Evolutionary conservation across 1,140 invertebrate species (phyloP).

Genomic region (Xylocopa sonorina): DNA sequence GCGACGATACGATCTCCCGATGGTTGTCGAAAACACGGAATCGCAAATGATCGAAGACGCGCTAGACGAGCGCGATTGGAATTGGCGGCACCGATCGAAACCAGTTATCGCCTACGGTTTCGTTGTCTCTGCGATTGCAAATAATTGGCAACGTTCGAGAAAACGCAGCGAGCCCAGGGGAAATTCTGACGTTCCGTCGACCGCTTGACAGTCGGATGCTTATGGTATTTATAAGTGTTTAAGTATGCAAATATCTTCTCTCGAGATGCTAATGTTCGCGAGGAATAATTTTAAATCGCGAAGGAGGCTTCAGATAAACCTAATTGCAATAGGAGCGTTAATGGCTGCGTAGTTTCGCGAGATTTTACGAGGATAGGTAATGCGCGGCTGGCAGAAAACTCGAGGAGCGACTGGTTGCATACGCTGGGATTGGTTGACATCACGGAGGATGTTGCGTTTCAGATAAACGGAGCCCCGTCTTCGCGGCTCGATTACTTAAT

Average conservation of each 20-base stretch:
- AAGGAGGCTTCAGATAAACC: neutral
- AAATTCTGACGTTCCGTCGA: neutral
- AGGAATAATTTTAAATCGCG: neutral
- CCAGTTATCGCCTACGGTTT: neutral
- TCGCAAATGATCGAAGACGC: slow-evolving; percentile 38
- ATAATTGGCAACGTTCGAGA: no score
- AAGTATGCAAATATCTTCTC: neutral
- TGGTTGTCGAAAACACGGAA: slow-evolving; percentile 25
- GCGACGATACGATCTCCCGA: slow-evolving; percentile 12
- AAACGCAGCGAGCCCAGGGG: neutral
- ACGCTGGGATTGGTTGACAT: neutral
- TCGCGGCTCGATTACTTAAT: slow-evolving; percentile 36
- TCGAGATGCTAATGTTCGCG: neutral
- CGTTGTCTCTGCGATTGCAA: neutral
- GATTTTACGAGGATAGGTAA: neutral
- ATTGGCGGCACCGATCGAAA: neutral
- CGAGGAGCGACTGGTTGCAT: neutral
- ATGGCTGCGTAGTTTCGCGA: neutral
- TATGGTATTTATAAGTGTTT: neutral
- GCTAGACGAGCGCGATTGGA: neutral
- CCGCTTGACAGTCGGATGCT: no score
- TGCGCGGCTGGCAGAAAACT: neutral
- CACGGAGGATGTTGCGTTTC: neutral
- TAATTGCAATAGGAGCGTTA: neutral
- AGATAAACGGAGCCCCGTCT: neutral